Conservation (phyloP, 2,888 invertebrate species). For the Allophyes oxyacanthae region DNA sequence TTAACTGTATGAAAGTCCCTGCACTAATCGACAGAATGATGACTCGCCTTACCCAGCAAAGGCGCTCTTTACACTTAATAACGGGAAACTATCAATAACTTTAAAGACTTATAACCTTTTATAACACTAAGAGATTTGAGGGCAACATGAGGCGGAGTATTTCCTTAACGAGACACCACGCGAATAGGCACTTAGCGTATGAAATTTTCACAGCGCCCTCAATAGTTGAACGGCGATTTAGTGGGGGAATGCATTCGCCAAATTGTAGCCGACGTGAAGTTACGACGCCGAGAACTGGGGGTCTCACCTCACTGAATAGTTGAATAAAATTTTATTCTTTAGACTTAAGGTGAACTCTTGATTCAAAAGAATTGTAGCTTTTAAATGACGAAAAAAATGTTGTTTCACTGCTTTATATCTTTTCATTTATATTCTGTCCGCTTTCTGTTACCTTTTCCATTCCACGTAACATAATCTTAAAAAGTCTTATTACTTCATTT, state of each 20-base stretch:
- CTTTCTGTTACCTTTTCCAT: no score
- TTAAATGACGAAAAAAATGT: no score
- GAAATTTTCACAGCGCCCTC: conserved; percentile 80
- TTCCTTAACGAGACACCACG: conserved; percentile 71
- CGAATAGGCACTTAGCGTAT: conserved; percentile 77
- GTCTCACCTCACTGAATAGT: conserved; percentile 39
- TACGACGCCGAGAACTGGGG: conserved; percentile 56
- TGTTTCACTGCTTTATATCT: no score
- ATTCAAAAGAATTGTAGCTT: background rate
- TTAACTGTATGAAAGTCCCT: no score
- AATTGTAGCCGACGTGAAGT: conserved; percentile 68
- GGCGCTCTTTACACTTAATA: background rate
- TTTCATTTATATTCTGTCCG: no score
- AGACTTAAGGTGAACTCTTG: conserved; percentile 12
- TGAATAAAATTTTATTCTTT: conserved; percentile 27
- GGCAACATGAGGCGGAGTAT: conserved; percentile 61
- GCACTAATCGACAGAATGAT: background rate
- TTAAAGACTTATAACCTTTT: conserved; percentile 51
- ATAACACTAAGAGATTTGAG: conserved; percentile 57
- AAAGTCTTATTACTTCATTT: no score
- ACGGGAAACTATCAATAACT: conserved; percentile 23
- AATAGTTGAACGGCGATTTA: conserved; percentile 77
- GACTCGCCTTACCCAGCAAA: background rate
- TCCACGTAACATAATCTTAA: no score
- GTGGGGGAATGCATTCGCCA: conserved; percentile 75